Evolutionary conservation across 92 coral and sea anemone species (phyloP).

Genomic region (Pocillopora grandis): DNA sequence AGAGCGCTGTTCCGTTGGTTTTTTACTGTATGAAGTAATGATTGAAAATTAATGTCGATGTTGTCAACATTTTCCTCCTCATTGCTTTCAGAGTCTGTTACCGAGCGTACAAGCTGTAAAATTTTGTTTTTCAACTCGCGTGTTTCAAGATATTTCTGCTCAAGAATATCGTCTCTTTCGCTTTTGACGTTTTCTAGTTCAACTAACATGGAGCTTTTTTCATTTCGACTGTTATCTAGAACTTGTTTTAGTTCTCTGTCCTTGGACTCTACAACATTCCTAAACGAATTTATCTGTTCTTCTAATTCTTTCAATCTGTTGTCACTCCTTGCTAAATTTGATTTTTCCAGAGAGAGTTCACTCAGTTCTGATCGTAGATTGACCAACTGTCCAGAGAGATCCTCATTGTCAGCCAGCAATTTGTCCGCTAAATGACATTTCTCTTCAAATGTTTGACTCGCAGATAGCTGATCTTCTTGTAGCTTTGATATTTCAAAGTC

Average conservation of each 20-base stretch:
- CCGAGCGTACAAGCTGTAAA: slow-evolving; percentile 50
- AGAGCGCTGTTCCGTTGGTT: slow-evolving; percentile 67
- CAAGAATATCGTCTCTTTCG: slow-evolving; percentile 61
- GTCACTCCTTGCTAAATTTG: slow-evolving; percentile 51
- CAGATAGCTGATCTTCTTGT: slow-evolving; percentile 54
- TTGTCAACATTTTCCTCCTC: slow-evolving; percentile 50
- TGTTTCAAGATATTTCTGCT: slow-evolving; percentile 60
- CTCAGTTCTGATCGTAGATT: slow-evolving; percentile 44
- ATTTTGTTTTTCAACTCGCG: slow-evolving; percentile 72
- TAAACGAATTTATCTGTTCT: slow-evolving; percentile 45
- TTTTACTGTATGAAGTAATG: slow-evolving; percentile 62
- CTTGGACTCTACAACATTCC: slow-evolving; percentile 25
- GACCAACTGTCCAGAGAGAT: slow-evolving; percentile 45
- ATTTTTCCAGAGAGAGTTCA: slow-evolving; percentile 37
- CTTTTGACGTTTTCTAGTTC: slow-evolving; percentile 64
- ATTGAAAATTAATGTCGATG: slow-evolving; percentile 72
- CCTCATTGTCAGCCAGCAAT: slow-evolving; percentile 44
- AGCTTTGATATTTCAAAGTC: slow-evolving; percentile 53
- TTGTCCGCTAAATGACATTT: slow-evolving; percentile 39
- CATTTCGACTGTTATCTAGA: slow-evolving; percentile 44
- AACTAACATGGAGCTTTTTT: slow-evolving; percentile 52
- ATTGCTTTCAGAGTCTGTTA: slow-evolving; percentile 52
- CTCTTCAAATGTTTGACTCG: slow-evolving; percentile 47
- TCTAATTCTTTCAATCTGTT: slow-evolving; percentile 62
- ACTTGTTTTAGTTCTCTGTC: slow-evolving; percentile 40